A percentile compares a stretch with the other conserved stretches of the same genome.
Evolutionary conservation across 2,113 vertebrate species (phyloP).

Genomic region (Hemiscyllium ocellatum): DNA sequence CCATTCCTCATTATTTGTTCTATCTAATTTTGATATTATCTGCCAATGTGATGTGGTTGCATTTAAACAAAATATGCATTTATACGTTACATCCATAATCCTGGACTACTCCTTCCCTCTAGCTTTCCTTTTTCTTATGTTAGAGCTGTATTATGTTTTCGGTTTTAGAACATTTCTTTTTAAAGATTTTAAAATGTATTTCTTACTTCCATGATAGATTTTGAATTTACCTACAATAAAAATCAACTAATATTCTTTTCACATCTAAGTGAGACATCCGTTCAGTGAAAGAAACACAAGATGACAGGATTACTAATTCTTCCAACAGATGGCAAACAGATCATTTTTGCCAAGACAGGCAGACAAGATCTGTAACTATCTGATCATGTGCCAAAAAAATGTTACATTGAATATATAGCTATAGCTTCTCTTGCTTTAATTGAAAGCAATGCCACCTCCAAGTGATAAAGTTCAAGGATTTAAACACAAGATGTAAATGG

Average conservation of each 20-base stretch:
- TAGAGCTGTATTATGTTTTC: neutral
- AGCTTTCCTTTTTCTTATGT: neutral
- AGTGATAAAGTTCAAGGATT: constrained; percentile 1
- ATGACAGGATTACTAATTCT: neutral
- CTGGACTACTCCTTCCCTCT: neutral
- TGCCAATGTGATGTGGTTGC: neutral
- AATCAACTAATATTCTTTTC: constrained; percentile 7
- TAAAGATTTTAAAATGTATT: neutral
- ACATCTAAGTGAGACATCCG: neutral
- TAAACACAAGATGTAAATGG: neutral
- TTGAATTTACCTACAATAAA: neutral
- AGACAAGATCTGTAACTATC: neutral
- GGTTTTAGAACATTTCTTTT: neutral
- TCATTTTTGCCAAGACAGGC: constrained; percentile 1
- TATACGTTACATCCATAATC: neutral
- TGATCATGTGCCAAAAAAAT: neutral
- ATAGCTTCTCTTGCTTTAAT: neutral
- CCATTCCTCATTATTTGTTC: neutral
- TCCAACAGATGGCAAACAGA: constrained; percentile 23
- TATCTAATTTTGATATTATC: neutral
- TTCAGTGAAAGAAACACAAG: neutral
- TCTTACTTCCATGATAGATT: neutral
- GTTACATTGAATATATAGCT: neutral
- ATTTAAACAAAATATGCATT: neutral
- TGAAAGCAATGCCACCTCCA: neutral